Evolutionary conservation across 2,888 invertebrate species (phyloP), one percentile per base, ranked within the genome.

Genomic region (Leptothorax acervorum): DNA sequence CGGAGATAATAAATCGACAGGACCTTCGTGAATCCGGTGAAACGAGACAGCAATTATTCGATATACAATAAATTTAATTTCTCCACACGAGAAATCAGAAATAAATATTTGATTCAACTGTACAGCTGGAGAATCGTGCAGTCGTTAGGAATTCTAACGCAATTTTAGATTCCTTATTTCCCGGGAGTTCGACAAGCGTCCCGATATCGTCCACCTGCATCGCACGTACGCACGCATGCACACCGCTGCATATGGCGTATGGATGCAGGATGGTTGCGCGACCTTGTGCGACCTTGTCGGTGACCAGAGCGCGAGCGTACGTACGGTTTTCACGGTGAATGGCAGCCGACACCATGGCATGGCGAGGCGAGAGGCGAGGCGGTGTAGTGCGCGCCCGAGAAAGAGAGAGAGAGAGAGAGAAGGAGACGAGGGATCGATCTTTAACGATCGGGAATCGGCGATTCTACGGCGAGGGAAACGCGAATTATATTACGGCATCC

Each of bases 231-330:
- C 45, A 15, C 55, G 15, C 53, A 28, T 28, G 48, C 42, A 66
- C 78, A 39, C n/a, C 45, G 75, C 55, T 70, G 71, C 79, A 83
- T 65, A 82, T 89, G 82, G 84, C 82, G 83, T 68, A 82, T 76
- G 84, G 87, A 90, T 86, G 83, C 85, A 83, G 85, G 79, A 90
- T 89, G 85, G 79, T 53, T 75, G 84, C 78, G 74, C 88, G 88
- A 92, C 92, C 92, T 92, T 92, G 92, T 83, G 84, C 86, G 92
- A 92, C 92, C 92, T 92, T 92, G 92, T 86, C 89, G 88, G 87
- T 90, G 87, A 88, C 86, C 87, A 87, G 89, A 90, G 89, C 88
- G 90, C 48, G 42, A 70, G 60, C 55, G 60, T 48, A 79, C 73
- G 79, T 90, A 89, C 89, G 88, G 88, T 91, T 92, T 91, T 92